Percentiles rank a stretch among this genome's conserved stretches.
Conservation (phyloP, 2,888 invertebrate species). For the Nemapogon koenigi region DNA sequence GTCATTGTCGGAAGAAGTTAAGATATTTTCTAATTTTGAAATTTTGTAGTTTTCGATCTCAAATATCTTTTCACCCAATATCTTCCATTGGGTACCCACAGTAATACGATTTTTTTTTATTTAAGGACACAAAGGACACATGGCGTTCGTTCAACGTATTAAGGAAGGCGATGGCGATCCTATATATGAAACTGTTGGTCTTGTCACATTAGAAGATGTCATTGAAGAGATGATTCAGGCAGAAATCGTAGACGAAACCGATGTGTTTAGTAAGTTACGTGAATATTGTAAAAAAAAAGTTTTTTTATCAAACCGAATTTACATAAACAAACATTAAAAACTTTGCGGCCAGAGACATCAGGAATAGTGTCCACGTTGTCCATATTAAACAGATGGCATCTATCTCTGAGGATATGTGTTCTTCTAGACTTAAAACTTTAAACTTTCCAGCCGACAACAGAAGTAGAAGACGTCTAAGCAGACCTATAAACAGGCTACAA, state of each 20-base stretch:
- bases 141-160: constrained; percentile 96
- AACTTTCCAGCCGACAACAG: constrained; percentile 80
- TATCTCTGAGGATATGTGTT: background rate
- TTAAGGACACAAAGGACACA: constrained; percentile 83
- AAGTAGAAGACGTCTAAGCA: constrained; percentile 77
- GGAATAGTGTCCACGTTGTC: background rate
- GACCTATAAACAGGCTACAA: constrained; percentile 77
- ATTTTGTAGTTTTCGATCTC: too few species aligned
- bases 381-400: background rate
- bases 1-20: too few species aligned
- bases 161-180: constrained; percentile 95
- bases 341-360: background rate
- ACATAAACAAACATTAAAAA: background rate
- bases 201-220: constrained; percentile 97
- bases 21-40: too few species aligned
- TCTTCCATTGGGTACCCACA: too few species aligned
- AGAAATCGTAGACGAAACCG: constrained; percentile 98
- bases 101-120: background rate
- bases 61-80: too few species aligned
- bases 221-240: constrained; percentile 99
- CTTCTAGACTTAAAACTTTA: background rate
- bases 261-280: constrained; percentile 92
- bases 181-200: constrained; percentile 92
- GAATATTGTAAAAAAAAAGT: background rate
- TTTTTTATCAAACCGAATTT: background rate